Conservation (phyloP, 2,113 vertebrate genomes). For the Picathartes gymnocephalus region DNA sequence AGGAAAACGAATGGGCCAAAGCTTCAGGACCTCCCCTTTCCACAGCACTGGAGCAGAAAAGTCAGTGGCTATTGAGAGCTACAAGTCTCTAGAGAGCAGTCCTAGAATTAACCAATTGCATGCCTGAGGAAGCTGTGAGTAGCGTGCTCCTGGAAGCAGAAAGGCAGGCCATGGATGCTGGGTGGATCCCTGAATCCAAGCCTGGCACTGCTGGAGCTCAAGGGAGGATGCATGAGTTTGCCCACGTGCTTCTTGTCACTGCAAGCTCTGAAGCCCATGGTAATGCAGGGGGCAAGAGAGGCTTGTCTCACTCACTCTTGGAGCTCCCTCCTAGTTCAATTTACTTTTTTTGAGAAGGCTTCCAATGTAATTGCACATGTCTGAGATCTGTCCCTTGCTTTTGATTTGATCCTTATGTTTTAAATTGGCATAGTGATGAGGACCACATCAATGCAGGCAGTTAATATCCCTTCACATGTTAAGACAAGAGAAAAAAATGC, state of each 20-base stretch:
- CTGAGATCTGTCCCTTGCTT: background rate
- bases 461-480: background rate
- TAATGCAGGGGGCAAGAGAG: accelerated
- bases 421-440: background rate
- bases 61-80: background rate
- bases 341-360: background rate
- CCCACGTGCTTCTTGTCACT: background rate
- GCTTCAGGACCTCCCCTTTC: background rate
- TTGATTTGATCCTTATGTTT: background rate
- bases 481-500: background rate
- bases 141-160: background rate
- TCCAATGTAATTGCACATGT: background rate
- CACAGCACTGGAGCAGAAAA: background rate
- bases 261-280: background rate
- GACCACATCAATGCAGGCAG: background rate
- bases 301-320: background rate
- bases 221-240: background rate
- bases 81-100: background rate
- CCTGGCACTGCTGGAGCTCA: background rate
- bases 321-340: background rate
- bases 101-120: background rate
- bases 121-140: background rate
- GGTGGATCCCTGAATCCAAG: background rate
- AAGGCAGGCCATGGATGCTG: accelerated
- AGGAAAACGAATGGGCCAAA: background rate